Evolutionary conservation across 2,888 invertebrate species (phyloP).

Genomic region (Lumbricus terrestris): DNA sequence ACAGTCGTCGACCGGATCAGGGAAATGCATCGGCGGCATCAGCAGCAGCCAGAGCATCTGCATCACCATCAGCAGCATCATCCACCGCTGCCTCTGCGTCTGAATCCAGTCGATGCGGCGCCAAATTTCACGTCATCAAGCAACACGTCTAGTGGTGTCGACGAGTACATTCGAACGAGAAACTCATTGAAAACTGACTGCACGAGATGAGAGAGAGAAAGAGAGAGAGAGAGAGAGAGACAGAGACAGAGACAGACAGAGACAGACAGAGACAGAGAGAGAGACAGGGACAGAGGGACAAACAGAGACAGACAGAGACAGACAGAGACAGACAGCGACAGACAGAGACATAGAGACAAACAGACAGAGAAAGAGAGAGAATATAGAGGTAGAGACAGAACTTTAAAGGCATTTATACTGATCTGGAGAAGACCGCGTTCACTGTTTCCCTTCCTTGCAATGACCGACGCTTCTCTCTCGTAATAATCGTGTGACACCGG

Average conservation of each 20-base stretch:
- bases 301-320: too few species aligned
- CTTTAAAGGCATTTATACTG: not conserved
- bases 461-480: not conserved
- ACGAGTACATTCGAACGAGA: not conserved
- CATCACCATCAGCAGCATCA: not conserved
- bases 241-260: too few species aligned
- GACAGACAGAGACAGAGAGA: too few species aligned
- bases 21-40: not conserved
- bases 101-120: not conserved
- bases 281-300: too few species aligned
- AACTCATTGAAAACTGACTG: not conserved
- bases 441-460: not conserved
- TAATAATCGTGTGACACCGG: not conserved
- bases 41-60: constrained; percentile 3
- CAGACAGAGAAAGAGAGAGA: too few species aligned
- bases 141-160: not conserved
- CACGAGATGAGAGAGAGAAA: not conserved
- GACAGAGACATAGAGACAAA: too few species aligned
- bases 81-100: not conserved
- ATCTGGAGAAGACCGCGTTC: not conserved
- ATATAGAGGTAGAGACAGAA: too few species aligned
- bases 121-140: constrained; percentile 3
- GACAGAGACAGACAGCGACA: too few species aligned
- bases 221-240: too few species aligned
- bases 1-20: not conserved